Evolutionary conservation across 2,888 invertebrate species (phyloP).

Genomic region (Osmoderma eremita): DNA sequence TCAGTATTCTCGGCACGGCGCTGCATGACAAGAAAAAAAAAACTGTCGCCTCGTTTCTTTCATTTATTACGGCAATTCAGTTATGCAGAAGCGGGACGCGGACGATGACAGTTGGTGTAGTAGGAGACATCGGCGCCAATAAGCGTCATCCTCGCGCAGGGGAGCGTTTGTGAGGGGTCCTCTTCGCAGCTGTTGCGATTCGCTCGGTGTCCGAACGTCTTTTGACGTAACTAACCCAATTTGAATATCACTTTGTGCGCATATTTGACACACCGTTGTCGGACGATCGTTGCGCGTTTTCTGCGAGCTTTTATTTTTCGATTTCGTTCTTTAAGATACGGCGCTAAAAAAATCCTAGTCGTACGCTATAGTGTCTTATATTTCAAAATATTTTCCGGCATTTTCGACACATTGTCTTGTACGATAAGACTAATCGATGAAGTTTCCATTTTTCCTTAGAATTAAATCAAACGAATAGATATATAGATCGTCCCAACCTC

Average conservation of each 20-base stretch:
- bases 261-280: constrained; percentile 31
- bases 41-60: constrained; percentile 42
- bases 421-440: no score
- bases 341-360: no score
- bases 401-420: no score
- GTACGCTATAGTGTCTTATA: no score
- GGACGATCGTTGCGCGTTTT: no score
- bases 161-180: constrained; percentile 33
- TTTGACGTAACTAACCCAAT: constrained; percentile 57
- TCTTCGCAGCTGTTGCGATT: constrained; percentile 44
- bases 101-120: not conserved
- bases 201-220: constrained; percentile 53
- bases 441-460: no score
- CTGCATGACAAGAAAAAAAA: constrained; percentile 24
- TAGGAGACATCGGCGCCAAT: constrained; percentile 2
- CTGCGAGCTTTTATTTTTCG: no score
- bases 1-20: not conserved
- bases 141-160: no score
- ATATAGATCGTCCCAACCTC: no score
- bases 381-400: no score
- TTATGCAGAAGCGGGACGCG: constrained; percentile 46
- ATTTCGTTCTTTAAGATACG: no score
- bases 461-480: no score
- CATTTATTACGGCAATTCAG: constrained; percentile 53
- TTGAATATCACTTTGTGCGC: constrained; percentile 53